A percentile compares a stretch with the other conserved stretches of the same genome.
These are phyloP conservation scores for Tetramorium alpestre DNA, from an alignment of 1,140 invertebrate genomes.

Conservation along the genomic window DNA sequence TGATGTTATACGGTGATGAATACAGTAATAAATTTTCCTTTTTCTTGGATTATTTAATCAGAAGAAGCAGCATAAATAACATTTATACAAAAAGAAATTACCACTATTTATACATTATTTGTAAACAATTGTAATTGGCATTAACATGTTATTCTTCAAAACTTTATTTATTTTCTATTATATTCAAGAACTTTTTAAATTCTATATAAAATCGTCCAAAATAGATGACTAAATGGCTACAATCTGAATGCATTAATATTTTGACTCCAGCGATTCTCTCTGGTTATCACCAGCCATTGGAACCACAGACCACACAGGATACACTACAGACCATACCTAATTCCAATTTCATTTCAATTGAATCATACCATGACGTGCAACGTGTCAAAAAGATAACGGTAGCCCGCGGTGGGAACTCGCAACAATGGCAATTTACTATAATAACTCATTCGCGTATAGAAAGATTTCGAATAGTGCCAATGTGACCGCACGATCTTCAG, in stretches of 20 bases:
- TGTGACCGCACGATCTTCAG: slow-evolving; percentile 46
- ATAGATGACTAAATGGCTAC: slow-evolving; percentile 12
- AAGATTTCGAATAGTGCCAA: slow-evolving; percentile 68
- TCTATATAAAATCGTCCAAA: neutral
- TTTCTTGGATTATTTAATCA: neutral
- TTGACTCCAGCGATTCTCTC: slow-evolving; percentile 49
- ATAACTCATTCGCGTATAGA: slow-evolving; percentile 72
- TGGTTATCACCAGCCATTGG: slow-evolving; percentile 33
- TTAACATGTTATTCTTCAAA: neutral
- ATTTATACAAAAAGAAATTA: neutral
- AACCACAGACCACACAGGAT: slow-evolving; percentile 37
- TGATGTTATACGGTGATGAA: neutral
- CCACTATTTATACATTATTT: neutral
- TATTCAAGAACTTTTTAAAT: neutral
- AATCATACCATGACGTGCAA: slow-evolving; percentile 60
- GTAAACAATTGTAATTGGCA: neutral
- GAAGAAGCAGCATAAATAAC: neutral
- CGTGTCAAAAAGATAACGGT: slow-evolving; percentile 73
- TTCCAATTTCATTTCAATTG: slow-evolving; percentile 71
- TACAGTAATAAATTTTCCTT: slow-evolving; percentile 7
- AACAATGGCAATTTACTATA: slow-evolving; percentile 73
- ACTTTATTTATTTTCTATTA: neutral
- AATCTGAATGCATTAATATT: slow-evolving; percentile 59
- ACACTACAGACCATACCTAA: slow-evolving; percentile 55
- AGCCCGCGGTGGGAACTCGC: slow-evolving; percentile 56